Percentiles rank a stretch among this genome's conserved stretches.
Evolutionary conservation across 1,140 invertebrate genomes (phyloP).

Genomic region (Halotydeus destructor): DNA sequence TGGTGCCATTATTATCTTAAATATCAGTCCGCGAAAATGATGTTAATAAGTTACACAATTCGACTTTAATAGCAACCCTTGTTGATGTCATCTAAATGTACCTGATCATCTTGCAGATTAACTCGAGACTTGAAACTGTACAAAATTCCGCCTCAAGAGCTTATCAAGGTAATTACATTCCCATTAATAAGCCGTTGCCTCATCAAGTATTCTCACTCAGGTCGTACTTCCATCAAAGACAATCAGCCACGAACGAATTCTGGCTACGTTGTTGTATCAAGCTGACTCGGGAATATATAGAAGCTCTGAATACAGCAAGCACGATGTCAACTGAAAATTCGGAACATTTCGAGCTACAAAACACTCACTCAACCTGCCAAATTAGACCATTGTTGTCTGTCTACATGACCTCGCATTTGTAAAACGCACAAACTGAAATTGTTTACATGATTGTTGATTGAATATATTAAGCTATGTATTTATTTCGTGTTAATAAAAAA

Average conservation of each 20-base stretch:
- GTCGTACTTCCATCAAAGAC: slow-evolving; percentile 76
- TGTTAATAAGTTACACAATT: slow-evolving; percentile 2
- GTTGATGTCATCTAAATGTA: slow-evolving; percentile 76
- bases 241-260: slow-evolving; percentile 72
- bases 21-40: not conserved
- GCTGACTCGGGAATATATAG: slow-evolving; percentile 8
- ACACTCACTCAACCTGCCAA: too few species aligned
- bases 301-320: slow-evolving; percentile 2
- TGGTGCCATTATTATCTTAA: not conserved
- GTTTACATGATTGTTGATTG: too few species aligned
- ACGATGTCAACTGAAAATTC: too few species aligned
- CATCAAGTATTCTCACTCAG: slow-evolving; percentile 26
- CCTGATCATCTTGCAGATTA: too few species aligned
- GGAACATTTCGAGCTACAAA: too few species aligned
- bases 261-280: slow-evolving; percentile 79
- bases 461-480: too few species aligned
- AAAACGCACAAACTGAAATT: not conserved
- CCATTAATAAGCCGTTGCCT: not conserved
- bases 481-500: too few species aligned
- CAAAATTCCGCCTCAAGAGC: slow-evolving; percentile 71
- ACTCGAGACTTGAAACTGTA: slow-evolving; percentile 69
- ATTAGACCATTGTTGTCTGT: not conserved
- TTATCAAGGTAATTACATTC: slow-evolving; percentile 45
- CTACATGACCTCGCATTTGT: not conserved
- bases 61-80: slow-evolving; percentile 49